These are phyloP conservation scores for Cephus sareptanus DNA, from an alignment of 2,888 invertebrate genomes.

Conservation along the genomic window DNA sequence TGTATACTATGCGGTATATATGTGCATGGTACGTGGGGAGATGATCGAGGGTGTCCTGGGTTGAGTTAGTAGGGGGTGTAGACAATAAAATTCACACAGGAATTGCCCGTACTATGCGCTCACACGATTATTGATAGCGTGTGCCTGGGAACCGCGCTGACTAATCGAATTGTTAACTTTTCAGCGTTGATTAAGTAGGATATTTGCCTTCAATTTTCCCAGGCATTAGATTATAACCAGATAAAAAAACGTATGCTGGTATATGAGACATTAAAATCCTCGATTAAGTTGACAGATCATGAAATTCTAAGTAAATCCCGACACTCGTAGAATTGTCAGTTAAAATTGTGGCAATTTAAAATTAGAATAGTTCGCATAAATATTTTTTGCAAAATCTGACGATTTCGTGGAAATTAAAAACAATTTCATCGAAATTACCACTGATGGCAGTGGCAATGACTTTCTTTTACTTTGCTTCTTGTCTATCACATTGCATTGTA, in stretches of 20 bases:
- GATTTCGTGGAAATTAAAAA: too few species aligned
- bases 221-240: background rate
- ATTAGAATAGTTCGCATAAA: too few species aligned
- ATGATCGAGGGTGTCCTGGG: slow-evolving; percentile 37
- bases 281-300: background rate
- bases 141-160: slow-evolving; percentile 59
- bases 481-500: too few species aligned
- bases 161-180: slow-evolving; percentile 60
- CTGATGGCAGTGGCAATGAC: too few species aligned
- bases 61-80: slow-evolving; percentile 26
- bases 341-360: too few species aligned
- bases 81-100: slow-evolving; percentile 62
- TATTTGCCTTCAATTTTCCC: background rate
- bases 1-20: slow-evolving; percentile 7
- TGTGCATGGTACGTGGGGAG: slow-evolving; percentile 19
- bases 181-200: slow-evolving; percentile 30
- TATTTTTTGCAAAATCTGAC: too few species aligned
- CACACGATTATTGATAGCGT: slow-evolving; percentile 57
- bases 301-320: too few species aligned
- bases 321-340: too few species aligned
- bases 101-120: slow-evolving; percentile 59
- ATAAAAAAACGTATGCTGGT: background rate
- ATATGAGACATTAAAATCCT: background rate
- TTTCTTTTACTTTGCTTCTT: too few species aligned
- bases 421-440: too few species aligned